Evolutionary conservation across 2,888 invertebrate species (phyloP).

Genomic region (Calliopum simillimum): DNA sequence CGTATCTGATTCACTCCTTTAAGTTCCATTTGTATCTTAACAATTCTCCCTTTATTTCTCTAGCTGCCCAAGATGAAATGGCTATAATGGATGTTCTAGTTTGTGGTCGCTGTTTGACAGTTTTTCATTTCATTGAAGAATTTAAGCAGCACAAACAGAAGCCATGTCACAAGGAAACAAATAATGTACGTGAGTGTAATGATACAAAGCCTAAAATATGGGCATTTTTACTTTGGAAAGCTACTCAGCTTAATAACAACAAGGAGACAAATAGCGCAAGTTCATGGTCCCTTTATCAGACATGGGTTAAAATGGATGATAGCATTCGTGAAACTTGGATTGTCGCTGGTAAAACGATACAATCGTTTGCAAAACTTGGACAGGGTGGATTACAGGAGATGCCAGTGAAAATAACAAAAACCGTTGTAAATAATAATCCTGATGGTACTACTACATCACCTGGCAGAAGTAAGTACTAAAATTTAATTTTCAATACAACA

Average conservation of each 20-base stretch:
- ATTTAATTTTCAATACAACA: too few relatives aligned
- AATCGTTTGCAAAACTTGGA: slow-evolving; percentile 75
- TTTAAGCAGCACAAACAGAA: slow-evolving; percentile 78
- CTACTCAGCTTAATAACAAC: slow-evolving; percentile 68
- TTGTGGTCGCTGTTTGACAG: slow-evolving; percentile 85
- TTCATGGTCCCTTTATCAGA: slow-evolving; percentile 85
- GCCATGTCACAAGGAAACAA: slow-evolving; percentile 62
- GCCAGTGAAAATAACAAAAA: slow-evolving; percentile 68
- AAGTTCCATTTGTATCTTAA: slow-evolving; percentile 3
- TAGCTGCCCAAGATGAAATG: slow-evolving; percentile 83
- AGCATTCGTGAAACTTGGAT: slow-evolving; percentile 82
- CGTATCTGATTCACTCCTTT: background rate
- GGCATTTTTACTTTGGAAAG: slow-evolving; percentile 87
- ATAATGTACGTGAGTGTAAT: slow-evolving; percentile 72
- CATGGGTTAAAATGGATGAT: slow-evolving; percentile 85
- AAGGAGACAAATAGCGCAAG: slow-evolving; percentile 68
- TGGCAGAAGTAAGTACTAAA: slow-evolving; percentile 58
- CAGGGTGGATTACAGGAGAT: slow-evolving; percentile 66
- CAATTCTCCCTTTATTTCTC: background rate
- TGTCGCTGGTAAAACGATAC: slow-evolving; percentile 81
- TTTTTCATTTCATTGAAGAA: slow-evolving; percentile 83
- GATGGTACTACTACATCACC: slow-evolving; percentile 49
- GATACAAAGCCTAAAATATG: slow-evolving; percentile 87
- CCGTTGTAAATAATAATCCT: slow-evolving; percentile 62
- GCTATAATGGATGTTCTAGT: slow-evolving; percentile 82